These are phyloP conservation scores for Caenorhabditis sp. DNA, from an alignment of 2,888 invertebrate species.

Conservation along the genomic window DNA sequence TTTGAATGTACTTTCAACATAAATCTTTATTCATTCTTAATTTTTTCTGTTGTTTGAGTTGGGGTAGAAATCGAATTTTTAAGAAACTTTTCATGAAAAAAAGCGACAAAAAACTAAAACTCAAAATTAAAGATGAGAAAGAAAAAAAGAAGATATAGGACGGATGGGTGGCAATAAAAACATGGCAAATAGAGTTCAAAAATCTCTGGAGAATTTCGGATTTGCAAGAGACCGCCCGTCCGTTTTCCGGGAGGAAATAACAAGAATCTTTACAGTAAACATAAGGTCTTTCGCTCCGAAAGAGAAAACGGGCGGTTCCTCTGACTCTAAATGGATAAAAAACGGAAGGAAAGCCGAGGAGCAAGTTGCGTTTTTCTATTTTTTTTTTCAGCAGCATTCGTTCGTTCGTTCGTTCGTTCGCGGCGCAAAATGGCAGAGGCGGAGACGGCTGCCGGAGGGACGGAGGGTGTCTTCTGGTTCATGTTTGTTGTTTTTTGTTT, in stretches of 20 bases:
- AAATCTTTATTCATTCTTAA: too few relatives aligned
- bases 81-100: slow-evolving; percentile 8
- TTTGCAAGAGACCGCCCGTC: neutral
- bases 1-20: too few relatives aligned
- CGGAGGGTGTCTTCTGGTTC: too few relatives aligned
- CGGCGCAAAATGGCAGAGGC: slow-evolving; percentile 8
- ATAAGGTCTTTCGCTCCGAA: neutral
- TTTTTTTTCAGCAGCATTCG: too few relatives aligned
- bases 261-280: slow-evolving; percentile 3
- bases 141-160: neutral
- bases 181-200: slow-evolving; percentile 30
- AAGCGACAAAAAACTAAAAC: slow-evolving; percentile 13
- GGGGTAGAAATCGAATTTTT: too few relatives aligned
- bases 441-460: too few relatives aligned
- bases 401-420: too few relatives aligned
- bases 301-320: too few relatives aligned
- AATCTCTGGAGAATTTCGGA: slow-evolving; percentile 37
- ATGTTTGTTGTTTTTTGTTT: slow-evolving; percentile 30
- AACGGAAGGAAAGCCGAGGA: too few relatives aligned
- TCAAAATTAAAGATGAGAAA: neutral
- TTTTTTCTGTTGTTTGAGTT: too few relatives aligned
- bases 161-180: slow-evolving; percentile 16
- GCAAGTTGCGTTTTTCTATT: neutral
- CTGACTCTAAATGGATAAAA: slow-evolving; percentile 19
- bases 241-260: neutral